Percentiles rank a stretch among this genome's conserved stretches.
These are phyloP conservation scores for Hormiphora californensis DNA, from an alignment of 37 sponge, comb jelly and placozoan genomes.

Conservation along the genomic window DNA sequence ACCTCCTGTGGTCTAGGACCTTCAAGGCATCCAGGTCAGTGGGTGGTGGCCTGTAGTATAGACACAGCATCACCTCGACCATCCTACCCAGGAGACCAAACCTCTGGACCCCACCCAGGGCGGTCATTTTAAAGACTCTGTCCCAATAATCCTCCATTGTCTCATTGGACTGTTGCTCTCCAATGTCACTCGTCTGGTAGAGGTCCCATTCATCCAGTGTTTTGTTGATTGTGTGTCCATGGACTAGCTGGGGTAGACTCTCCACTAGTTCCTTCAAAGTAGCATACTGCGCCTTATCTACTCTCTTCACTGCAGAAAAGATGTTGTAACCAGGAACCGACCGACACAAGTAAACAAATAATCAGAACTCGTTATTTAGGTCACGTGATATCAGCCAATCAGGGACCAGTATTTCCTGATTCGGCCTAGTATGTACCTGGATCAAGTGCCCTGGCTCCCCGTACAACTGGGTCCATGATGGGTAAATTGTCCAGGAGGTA, in stretches of 20 bases:
- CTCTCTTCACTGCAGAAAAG: neutral
- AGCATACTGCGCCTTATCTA: neutral
- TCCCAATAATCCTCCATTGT: slow-evolving; percentile 24
- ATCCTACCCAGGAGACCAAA: slow-evolving; percentile 3
- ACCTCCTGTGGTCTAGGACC: neutral
- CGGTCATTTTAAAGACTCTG: neutral
- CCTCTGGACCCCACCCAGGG: neutral
- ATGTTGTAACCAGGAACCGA: neutral
- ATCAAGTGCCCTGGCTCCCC: neutral
- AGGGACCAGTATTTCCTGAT: too few species aligned
- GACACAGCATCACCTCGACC: neutral
- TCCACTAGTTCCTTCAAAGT: neutral
- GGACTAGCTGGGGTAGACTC: neutral
- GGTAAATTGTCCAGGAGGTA: neutral
- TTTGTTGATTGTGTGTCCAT: neutral
- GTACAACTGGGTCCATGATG: neutral
- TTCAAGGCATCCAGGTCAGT: neutral
- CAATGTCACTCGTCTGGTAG: slow-evolving; percentile 20
- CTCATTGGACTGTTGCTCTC: neutral
- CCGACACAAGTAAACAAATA: too few species aligned
- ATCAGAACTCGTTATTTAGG: too few species aligned
- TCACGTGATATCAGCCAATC: too few species aligned
- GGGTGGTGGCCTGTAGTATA: neutral
- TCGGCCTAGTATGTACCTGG: neutral
- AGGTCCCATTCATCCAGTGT: slow-evolving; percentile 6